Base-by-base conservation (phyloP, 2,797 vertebrate species). In the Parauchenoglanis ngamensis region DNA sequence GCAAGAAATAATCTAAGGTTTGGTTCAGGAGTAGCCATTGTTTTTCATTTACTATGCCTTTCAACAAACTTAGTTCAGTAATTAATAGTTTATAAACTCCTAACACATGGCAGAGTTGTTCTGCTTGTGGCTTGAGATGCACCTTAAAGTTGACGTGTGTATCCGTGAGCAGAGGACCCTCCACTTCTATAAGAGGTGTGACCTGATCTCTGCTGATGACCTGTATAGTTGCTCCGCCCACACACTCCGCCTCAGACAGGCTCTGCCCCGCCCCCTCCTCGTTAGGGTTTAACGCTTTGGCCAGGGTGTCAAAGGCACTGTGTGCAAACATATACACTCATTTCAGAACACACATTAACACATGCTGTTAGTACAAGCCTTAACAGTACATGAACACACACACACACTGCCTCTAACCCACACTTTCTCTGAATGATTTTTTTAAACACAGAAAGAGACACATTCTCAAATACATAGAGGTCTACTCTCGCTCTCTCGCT, bases 261-360 rank as follows among this genome's bases (percentile, higher is more conserved):
- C 94, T 96, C 85, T 96, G 96, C 89, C 95, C 94, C 0, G 94
- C 90, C 56, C 94, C 90, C 85, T 91, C 91, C 81, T 99, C 98
- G 89, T 96, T 91, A 76, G 98, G 96, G 93, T 95, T 98, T 93
- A 99, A 96, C 85, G 98, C 98, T 97, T 99, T 99, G 92, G 98
- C 98, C 95, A 99, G 95, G 84, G 98, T 98, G 93, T 99, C 98
- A 92, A 99, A 99, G 93, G 98, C 98, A 95, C 98, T 99, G 93
- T 73, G 44, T 61, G 10, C 44, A 86, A 59, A 88, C 49, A 90
- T 56, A 89, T 31, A 85, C 67, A 78, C 40, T 79, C 1, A 49
- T 54, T 77, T 76, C 12, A 81, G 46, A 10, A 72, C 28, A 78
- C 56, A 35, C 11, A 31, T 84, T 40, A 68, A 44, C 19, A 11